phyloP scores from a whole-genome alignment of 2,888 invertebrate genomes.

The Dyspetes luteomarginatus region DNA sequence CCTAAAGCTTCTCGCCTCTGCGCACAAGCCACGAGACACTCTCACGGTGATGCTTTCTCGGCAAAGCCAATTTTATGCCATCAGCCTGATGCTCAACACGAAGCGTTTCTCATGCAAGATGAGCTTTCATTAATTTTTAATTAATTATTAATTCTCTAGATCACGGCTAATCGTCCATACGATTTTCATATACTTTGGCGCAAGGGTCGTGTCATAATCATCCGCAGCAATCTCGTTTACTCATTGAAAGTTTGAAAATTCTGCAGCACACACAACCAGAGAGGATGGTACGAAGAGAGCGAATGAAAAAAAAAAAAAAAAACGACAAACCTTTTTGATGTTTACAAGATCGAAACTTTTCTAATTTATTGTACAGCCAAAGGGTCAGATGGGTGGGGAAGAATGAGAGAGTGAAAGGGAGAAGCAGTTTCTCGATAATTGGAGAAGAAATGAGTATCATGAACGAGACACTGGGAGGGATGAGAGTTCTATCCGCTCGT shows the following conservation, averaged over 20 bases:
- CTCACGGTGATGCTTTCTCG: neutral
- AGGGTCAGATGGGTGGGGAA: conserved; percentile 32
- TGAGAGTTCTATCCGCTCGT: conserved; percentile 23
- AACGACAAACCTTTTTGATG: conserved; percentile 31
- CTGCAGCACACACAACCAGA: neutral
- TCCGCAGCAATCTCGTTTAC: neutral
- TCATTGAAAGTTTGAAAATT: neutral
- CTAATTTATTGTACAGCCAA: conserved; percentile 55
- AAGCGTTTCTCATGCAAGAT: conserved; percentile 48
- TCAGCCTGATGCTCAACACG: conserved; percentile 49
- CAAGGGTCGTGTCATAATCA: neutral
- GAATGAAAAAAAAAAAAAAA: conserved; percentile 10
- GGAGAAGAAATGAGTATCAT: conserved; percentile 56
- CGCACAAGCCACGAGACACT: neutral
- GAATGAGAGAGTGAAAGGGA: conserved; percentile 1
- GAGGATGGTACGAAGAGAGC: neutral
- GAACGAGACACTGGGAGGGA: conserved; percentile 2
- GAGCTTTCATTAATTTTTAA: conserved; percentile 76
- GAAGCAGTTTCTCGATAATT: conserved; percentile 59
- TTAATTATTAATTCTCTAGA: conserved; percentile 75
- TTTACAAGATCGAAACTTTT: conserved; percentile 53
- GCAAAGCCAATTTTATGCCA: conserved; percentile 17
- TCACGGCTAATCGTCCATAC: conserved; percentile 37
- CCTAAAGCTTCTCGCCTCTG: conserved; percentile 34
- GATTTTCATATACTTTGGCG: conserved; percentile 14